Base-by-base conservation (phyloP, 2,888 invertebrate genomes). In the Odontomyia ornata region DNA sequence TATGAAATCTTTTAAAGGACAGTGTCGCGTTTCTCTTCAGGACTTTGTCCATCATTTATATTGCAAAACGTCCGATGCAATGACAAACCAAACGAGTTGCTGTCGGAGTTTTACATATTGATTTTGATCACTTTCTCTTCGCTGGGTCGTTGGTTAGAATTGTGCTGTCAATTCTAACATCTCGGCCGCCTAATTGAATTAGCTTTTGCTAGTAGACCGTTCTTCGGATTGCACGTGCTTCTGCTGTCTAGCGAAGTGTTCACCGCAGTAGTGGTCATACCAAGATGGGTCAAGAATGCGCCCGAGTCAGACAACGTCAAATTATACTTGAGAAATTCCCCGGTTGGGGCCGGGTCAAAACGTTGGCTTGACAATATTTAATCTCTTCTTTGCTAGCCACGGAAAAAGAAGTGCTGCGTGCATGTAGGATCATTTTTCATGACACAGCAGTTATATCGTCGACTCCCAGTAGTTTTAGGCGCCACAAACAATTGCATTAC, bases 51-150 rank as follows among this genome's bases (percentile, higher is more conserved):
- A 60, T n/a, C 11, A 23, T 60, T 23, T 23, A n/a, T n/a, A 23
- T 21, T 23, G 2, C 21, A 52, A 60, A 60, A 23, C 13, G 13
- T 60, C 60, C 36, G 36, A 5, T n/a, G 3, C 36, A 36, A 36
- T 9, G 36, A 5, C 36, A 36, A 36, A 9, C 3, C 9, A 9
- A 2, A 18, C 7, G 13, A n/a, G 15, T 52, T 52, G 52, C 3
- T 52, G 5, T 5, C 7, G 43, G 23, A 36, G 15, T 23, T 25
- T 25, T 46, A 13, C 72, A 27, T 73, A 73, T 73, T 73, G 73
- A 73, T 73, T 73, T 73, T 73, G 73, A 73, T 73, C 73, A 73
- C 36, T 73, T 72, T 72, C 73, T 23, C 57, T 23, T 72, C 18
- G 52, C 15, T 28, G 28, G 18, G 28, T 15, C 28, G 71, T 27